Base-by-base conservation (phyloP, 2,797 vertebrate genomes). In the Botia kubotai region DNA sequence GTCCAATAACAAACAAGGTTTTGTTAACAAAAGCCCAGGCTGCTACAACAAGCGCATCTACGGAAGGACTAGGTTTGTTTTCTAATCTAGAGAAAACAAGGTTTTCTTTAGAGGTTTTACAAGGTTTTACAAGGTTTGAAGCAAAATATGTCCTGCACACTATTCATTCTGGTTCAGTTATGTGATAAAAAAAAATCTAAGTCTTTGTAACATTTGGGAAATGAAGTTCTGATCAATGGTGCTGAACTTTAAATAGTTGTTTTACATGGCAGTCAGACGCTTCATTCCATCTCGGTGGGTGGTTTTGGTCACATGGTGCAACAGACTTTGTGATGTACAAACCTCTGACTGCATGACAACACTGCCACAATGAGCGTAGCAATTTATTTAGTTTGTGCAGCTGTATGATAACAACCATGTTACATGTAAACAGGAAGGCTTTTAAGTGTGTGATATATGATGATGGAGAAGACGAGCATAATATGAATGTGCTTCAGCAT, bases 401-500 rank as follows among this genome's bases (percentile, higher is more conserved):
- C 39, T 62, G 48, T 65, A 19, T 66, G 63, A 19, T 39, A 50
- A 48, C 19, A 14, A 21, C 67, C 67, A 8, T 43, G 63, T 57
- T 52, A 23, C 55, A 79, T 71, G 55, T 60, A 50, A 79, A 50
- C 4, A 12, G 39, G 23, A 50, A 23, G 39, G 48, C 62, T 29
- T 76, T 76, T 43, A 12, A 10, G 21, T 58, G 23, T 53, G 60
- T 57, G 17, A 39, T 62, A 58, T 69, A 33, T 58, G 36, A 69
- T 23, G 53, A 19, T 46, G 16, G 19, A 67, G n/a, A 58, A 23
- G 14, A 48, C 16, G 23, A 11, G 12, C 1, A 11, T 33, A 63
- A 52, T 36, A 53, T 52, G 29, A 79, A 65, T 71, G 3, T 36
- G 23, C 60, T 65, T 48, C 36, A 71, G 70, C 13, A 66, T 66